Base-by-base conservation (phyloP, 92 coral and sea anemone species). In the Zoanthus solanderi region DNA sequence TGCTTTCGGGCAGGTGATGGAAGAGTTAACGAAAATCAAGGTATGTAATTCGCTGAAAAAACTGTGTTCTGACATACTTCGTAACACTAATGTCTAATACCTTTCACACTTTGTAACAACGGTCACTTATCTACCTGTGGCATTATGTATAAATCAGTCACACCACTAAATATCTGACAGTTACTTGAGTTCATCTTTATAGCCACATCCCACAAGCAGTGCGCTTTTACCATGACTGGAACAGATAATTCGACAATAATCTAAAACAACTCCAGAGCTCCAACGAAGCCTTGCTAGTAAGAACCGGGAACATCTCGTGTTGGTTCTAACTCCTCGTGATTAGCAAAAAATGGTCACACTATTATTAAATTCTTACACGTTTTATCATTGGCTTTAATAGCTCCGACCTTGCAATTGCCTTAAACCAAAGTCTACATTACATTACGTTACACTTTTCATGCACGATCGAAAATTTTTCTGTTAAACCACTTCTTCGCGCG, bases 1-100 rank as follows among this genome's bases (percentile, higher is more conserved):
- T 93, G 96, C 30, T 93, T 91, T 72, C 37, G 56, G 3, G 84
- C 96, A 29, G 96, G 96, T 76, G 96, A 93, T 48, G 72, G 69
- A 45, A 84, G 96, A 15, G 88, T 83, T 13, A 93, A 93, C 67
- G 96, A 93, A 18, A 90, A 90, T 42, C 87, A 65, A 86, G 92
- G 92, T 90, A 57, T 34, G 18, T 71, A 32, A 32, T 32, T 31
- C 11, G 13, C 2, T 28, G 6, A 37, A 71, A 0, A 2, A 67
- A 23, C 15, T 0, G 0, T 10, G 15, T 0, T 52, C 12, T 13
- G 57, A 7, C 57, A 52, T 0, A 57, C 16, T 3, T 61, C 18
- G 28, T 17, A 61, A 15, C 18, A 17, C 68, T 61, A 37, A 5
- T 2, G 8, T 63, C 0, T 63, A 63, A 18, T n/a, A n/a, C 10